Conservation (phyloP, 2,797 vertebrate genomes). For the Gymnopithys bicolor region DNA sequence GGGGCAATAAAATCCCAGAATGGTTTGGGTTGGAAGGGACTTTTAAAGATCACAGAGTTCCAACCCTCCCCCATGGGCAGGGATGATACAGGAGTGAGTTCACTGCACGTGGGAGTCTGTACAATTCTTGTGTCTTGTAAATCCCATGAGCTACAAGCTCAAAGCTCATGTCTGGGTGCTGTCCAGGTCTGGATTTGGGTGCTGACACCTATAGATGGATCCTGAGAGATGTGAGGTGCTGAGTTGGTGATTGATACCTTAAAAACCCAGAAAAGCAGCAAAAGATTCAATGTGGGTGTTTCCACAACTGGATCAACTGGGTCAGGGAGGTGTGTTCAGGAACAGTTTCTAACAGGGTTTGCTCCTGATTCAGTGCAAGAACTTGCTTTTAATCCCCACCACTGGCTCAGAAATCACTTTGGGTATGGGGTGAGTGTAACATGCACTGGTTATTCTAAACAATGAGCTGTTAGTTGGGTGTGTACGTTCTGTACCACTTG, state of each 20-base stretch:
- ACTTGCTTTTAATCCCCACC: not conserved
- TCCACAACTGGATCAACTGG: not conserved
- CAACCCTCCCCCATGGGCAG: not conserved
- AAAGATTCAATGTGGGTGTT: not conserved
- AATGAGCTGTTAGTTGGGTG: constrained; percentile 2
- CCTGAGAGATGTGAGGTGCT: not conserved
- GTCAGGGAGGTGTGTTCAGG: not conserved
- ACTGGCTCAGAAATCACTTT: not conserved
- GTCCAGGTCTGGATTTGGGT: not conserved
- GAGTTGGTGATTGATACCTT: not conserved
- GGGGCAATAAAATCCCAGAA: not conserved
- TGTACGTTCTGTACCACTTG: not conserved
- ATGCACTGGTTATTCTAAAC: constrained; percentile 20
- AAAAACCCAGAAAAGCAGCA: not conserved
- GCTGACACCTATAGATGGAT: not conserved
- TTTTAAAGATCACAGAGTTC: not conserved
- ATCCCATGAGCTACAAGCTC: not conserved
- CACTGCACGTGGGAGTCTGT: rapidly evolving
- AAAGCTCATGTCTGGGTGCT: not conserved
- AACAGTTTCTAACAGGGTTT: not conserved
- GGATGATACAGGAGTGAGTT: rapidly evolving
- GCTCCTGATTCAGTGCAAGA: not conserved
- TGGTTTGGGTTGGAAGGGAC: not conserved
- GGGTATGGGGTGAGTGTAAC: not conserved
- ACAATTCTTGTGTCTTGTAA: rapidly evolving